Evolutionary conservation across 1,140 invertebrate genomes (phyloP), one percentile per base, ranked within the genome.

Genomic region (Aphelenchoides fujianensis): DNA sequence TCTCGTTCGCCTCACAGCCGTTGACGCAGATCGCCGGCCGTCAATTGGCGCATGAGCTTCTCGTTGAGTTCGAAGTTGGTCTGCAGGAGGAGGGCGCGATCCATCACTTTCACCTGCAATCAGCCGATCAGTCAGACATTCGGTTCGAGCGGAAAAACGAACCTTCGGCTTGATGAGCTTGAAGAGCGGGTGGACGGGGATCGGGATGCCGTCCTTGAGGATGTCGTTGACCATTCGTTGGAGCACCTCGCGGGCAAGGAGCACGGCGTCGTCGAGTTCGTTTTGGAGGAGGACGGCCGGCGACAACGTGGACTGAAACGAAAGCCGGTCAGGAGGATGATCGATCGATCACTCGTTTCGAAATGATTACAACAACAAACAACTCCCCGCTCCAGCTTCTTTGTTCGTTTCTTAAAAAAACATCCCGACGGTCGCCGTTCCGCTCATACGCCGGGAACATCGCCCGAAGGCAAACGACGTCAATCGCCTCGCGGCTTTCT

Each of bases 171-270:
- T 79, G 59, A 72, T 61, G 5, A 85, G 68, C 63, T 73, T 74
- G 69, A 85, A 78, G n/a, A 83, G 73, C 23, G 83, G 81, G 76
- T 83, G 81, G 19, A 84, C 70, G 48, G 83, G 81, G 54, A 84
- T 84, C 7, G 64, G 77, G 79, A 84, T 83, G 19, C 81, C 81
- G 28, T 82, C 80, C 34, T 73, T 70, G 28, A 83, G 70, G 59
- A 83, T 81, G 55, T 83, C 81, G 69, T 83, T 83, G 0, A 83
- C 83, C 81, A 83, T 83, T 63, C 81, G 34, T 67, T 83, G 81
- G 16, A 83, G 63, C 34, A 83, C 84, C 73, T 83, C 81, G 30
- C 75, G 66, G 7, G 81, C 62, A 16, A 83, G 48, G 37, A 85
- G 69, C 30, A 85, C 81, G 35, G 81, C 80, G 52, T 82, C 72